phyloP scores from a whole-genome alignment of 2,888 invertebrate species.

The Nephrotoma flavescens region DNA sequence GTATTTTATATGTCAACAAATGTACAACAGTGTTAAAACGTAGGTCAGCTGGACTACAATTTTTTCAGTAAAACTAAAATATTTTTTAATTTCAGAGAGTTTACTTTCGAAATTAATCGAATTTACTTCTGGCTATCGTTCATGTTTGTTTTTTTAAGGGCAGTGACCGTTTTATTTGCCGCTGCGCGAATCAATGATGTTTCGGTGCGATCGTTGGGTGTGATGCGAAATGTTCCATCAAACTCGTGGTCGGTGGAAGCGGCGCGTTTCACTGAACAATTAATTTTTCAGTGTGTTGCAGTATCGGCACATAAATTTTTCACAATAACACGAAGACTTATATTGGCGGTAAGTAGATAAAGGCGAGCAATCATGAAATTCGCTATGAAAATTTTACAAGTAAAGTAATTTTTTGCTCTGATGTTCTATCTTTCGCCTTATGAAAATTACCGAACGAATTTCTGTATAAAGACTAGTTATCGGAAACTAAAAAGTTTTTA shows the following conservation, averaged over 20 bases:
- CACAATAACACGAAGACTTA: slow-evolving; percentile 37
- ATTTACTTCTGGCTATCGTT: slow-evolving; percentile 40
- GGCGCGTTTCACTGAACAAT: slow-evolving; percentile 32
- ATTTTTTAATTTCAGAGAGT: slow-evolving; percentile 15
- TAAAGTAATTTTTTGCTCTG: no score
- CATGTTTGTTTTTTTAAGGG: slow-evolving; percentile 34
- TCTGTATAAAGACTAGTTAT: slow-evolving; percentile 12
- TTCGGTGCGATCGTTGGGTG: slow-evolving; percentile 32
- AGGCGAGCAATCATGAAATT: no score
- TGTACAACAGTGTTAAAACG: slow-evolving; percentile 35
- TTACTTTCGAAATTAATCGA: slow-evolving; percentile 27
- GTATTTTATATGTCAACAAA: slow-evolving; percentile 57
- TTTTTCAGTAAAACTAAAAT: slow-evolving; percentile 17
- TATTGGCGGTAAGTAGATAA: slow-evolving; percentile 35
- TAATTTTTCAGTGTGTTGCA: slow-evolving; percentile 36
- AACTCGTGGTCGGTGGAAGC: slow-evolving; percentile 22
- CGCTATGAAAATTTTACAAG: no score
- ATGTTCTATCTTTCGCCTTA: no score
- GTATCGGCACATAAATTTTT: slow-evolving; percentile 46
- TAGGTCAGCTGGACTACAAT: neutral
- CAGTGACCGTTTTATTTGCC: slow-evolving; percentile 35
- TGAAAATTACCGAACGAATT: no score
- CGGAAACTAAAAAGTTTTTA: neutral
- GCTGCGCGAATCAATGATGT: slow-evolving; percentile 38
- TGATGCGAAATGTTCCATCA: slow-evolving; percentile 32